Base-by-base conservation (phyloP, 2,797 vertebrate species). In the Myotis vivesi region DNA sequence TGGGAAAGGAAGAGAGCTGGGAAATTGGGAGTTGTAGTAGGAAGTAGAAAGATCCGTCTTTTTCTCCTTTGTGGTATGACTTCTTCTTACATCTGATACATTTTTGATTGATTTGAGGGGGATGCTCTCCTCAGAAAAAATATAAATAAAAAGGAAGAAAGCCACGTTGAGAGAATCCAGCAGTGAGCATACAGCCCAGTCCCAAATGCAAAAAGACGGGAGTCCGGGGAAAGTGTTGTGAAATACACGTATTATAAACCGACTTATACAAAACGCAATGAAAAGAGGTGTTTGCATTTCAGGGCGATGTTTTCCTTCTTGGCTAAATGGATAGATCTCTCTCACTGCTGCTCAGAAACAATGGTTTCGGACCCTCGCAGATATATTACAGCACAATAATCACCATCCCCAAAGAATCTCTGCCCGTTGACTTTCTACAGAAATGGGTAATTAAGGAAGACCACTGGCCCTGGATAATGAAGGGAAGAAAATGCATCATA, bases 401-500 rank as follows among this genome's bases (percentile, higher is more conserved):
- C 38, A 83, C 55, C 19, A 36, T 83, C 69, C 76, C 76, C 10
- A 79, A 95, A 87, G 81, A 82, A 66, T 92, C 76, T 79, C 57
- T 20, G 49, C 55, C 72, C 28, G 46, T 2, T 51, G 30, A 89
- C 16, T 81, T 87, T n/a, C n/a, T 51, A 80, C 30, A 92, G 95
- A 95, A 69, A 84, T 16, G 77, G 88, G 79, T 97, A 97, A 96
- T 97, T 97, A 97, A 98, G 96, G 91, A 96, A 97, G 96, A 87
- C 95, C 95, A 96, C 97, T 97, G 93, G 97, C 96, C 97, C 96
- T 96, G 96, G 97, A 96, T 96, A 96, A 93, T 81, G 76, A 85
- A 84, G 81, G 49, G 73, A 93, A 94, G 87, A 96, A 98, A 97
- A 91, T 89, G 85, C 79, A 86, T 94, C 82, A 59, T 89, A 87